Base-by-base conservation (phyloP, 2,888 invertebrate genomes). In the Alcis repandata region DNA sequence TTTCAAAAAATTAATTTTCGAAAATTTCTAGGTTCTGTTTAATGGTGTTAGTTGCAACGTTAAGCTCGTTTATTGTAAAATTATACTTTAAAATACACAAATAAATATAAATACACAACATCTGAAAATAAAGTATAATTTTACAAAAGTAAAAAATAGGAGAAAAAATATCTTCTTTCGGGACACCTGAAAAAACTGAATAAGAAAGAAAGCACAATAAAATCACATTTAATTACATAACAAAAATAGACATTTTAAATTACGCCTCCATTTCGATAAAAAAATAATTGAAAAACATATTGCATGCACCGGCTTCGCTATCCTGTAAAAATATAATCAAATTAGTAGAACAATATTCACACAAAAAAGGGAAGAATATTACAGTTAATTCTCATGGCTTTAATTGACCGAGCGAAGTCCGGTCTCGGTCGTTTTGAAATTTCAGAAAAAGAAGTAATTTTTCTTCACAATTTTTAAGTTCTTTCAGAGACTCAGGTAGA, bases 251-350 rank as follows among this genome's bases (percentile, higher is more conserved):
- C 92, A 92, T 92, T 91, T 90, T 87, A 88, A 86, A 84, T 69
- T 43, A 67, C 73, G 76, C 91, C 92, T 92, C 92, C 92, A 92
- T 92, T 93, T 92, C 92, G 69, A 88, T 90, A 89, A 90, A 85
- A 79, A 72, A 67, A 70, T 43, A 54, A 53, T 59, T n/a, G n/a
- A n/a, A 62, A 33, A 66, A 69, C 41, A 46, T 36, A 32, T 58
- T 15, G 67, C 85, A 86, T 87, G 85, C 86, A 81, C 61, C 78
- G 48, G 43, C 62, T 71, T 43, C 13, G 73, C 57, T 45, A 22
- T 71, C 77, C 86, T 85, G 83, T 58, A 85, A 87, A 78, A 75
- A 69, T 20, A 76, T 70, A 69, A 70, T 71, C 59, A 36, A 43
- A 68, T 69, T 70, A 72, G 48, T 68, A 46, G 40, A n/a, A 59